Evolutionary conservation across 2,888 invertebrate species (phyloP), one percentile per base, ranked within the genome.

Genomic region (Amaurobius ferox): DNA sequence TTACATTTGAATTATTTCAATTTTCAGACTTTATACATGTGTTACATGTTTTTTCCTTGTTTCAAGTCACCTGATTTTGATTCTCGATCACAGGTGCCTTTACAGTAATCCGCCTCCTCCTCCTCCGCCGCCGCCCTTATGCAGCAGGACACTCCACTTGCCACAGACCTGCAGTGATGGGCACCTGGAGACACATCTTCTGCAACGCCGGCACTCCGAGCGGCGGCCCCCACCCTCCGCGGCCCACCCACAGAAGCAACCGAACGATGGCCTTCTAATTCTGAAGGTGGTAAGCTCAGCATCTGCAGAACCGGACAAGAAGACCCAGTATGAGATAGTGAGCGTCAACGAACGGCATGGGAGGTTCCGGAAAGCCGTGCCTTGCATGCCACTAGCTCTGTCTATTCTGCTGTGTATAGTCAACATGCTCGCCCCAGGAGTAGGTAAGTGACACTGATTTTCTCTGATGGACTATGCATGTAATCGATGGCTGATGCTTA

Each of bases 351-450:
- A 80, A 19, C 30, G 86, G 77, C 88, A 88, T 23, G 88, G 88
- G 76, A 62, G 79, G 68, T 88, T 88, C 77, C 39, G 88, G 68
- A 88, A 86, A 48, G 88, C 88, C 2, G 79, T 88, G 48, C 88
- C 88, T 11, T 73, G 81, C 61, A 88, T 88, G 88, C 88, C 88
- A n/a, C 32, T 88, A 6, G 74, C 80, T 48, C 73, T 88, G 13
- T 85, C 88, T 62, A 76, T 88, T 28, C 44, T 88, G 23, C 79
- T 88, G 28, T 88, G 88, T 39, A 77, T 88, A 30, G 29, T 88
- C 71, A 88, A 88, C 77, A 80, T 88, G 78, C 39, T 88, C 64
- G 80, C 80, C 13, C 88, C 88, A 3, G 88, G 88, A 67, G 68
- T 88, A 32, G 88, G 88, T 88, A 44, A 48, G 87, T 73, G 40